Evolutionary conservation across 2,797 vertebrate genomes (phyloP).

Genomic region (Sardinella longiceps): DNA sequence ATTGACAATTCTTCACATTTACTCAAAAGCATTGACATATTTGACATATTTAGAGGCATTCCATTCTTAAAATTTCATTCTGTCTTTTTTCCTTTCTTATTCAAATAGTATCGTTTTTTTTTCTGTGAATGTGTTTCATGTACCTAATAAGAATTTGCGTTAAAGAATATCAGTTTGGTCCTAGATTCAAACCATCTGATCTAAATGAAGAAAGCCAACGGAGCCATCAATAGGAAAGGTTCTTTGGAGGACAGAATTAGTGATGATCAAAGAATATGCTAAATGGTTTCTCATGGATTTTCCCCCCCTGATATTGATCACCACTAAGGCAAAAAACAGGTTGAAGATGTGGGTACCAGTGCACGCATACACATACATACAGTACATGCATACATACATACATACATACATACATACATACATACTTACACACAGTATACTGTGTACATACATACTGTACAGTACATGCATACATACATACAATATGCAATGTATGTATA

Average conservation of each 20-base stretch:
- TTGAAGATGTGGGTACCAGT: background rate
- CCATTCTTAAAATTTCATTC: no score
- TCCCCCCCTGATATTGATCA: conserved; percentile 52
- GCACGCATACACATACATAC: background rate
- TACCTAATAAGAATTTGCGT: background rate
- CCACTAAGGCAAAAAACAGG: conserved; percentile 5
- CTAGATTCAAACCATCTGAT: background rate
- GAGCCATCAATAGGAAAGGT: conserved; percentile 35
- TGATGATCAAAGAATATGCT: conserved; percentile 54
- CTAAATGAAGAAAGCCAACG: background rate
- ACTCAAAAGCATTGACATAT: background rate
- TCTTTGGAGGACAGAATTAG: conserved; percentile 41
- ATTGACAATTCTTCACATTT: background rate
- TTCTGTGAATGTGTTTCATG: background rate
- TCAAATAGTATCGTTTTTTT: background rate
- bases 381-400: no score
- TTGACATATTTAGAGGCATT: background rate
- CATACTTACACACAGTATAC: no score
- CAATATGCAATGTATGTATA: no score
- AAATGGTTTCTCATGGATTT: conserved; percentile 57
- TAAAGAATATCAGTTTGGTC: background rate
- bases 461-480: no score
- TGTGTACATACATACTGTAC: no score
- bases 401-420: no score
- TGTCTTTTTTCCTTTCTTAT: no score